A percentile compares a stretch with the other conserved stretches of the same genome.
Conservation (phyloP, 2,797 vertebrate species). For the Pristis pectinata region DNA sequence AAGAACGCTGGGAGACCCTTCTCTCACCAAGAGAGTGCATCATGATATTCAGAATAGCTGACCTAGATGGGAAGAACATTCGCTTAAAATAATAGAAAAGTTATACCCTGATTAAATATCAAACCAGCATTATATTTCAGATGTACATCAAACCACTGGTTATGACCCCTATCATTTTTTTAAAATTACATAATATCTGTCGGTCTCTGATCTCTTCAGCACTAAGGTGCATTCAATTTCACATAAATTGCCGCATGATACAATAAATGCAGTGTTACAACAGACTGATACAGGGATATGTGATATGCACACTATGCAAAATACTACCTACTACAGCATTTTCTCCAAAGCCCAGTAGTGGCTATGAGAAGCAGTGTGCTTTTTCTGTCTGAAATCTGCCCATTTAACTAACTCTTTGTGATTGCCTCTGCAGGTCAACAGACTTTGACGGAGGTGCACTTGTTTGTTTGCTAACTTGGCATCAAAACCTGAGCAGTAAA, state of each 20-base stretch:
- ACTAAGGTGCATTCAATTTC: background rate
- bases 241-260: background rate
- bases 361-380: background rate
- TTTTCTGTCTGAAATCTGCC: background rate
- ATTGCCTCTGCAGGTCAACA: background rate
- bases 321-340: too few species aligned
- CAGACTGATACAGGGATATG: background rate
- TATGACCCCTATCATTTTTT: background rate
- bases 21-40: background rate
- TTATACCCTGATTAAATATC: background rate
- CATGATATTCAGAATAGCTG: background rate
- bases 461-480: background rate
- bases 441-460: background rate
- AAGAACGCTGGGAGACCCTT: too few species aligned
- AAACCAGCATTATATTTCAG: background rate
- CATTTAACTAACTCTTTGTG: background rate
- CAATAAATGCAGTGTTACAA: background rate
- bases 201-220: background rate
- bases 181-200: background rate
- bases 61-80: background rate
- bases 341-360: background rate
- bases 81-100: background rate
- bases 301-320: background rate
- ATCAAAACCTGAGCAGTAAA: background rate
- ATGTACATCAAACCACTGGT: background rate